Evolutionary conservation across 1,140 invertebrate genomes (phyloP).

Genomic region (Drosophila neocordata): DNA sequence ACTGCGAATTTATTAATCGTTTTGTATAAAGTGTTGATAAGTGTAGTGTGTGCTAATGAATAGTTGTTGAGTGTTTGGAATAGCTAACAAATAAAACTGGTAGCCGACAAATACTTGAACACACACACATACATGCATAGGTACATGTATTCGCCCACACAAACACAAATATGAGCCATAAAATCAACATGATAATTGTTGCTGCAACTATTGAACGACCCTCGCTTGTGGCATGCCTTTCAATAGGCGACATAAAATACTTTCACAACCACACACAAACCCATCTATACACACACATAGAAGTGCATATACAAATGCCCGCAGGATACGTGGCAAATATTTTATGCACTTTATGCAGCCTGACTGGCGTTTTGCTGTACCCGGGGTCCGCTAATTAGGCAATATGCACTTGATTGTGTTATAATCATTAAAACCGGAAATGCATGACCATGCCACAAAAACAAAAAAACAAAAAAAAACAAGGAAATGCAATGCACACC

Average conservation of each 20-base stretch:
- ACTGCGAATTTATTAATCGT: no score
- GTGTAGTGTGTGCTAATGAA: conserved; percentile 58
- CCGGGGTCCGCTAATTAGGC: conserved; percentile 69
- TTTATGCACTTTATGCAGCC: conserved; percentile 73
- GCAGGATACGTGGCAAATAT: conserved; percentile 59
- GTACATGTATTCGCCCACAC: not conserved
- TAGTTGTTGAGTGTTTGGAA: conserved; percentile 33
- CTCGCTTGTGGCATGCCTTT: conserved; percentile 47
- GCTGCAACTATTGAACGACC: conserved; percentile 41
- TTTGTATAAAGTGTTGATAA: conserved; percentile 23
- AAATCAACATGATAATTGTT: conserved; percentile 46
- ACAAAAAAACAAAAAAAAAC: conserved; percentile 16
- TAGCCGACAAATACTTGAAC: conserved; percentile 33
- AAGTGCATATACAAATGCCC: conserved; percentile 5
- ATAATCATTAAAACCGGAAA: conserved; percentile 79
- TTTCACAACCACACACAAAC: conserved; percentile 8
- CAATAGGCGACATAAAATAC: conserved; percentile 72
- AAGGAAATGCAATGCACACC: conserved; percentile 14
- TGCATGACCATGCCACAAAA: conserved; percentile 45
- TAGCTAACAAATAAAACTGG: conserved; percentile 64
- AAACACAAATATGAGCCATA: conserved; percentile 31
- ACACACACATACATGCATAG: conserved; percentile 14
- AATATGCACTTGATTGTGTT: conserved; percentile 80
- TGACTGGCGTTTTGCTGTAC: conserved; percentile 33
- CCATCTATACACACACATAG: not conserved